phyloP scores from a whole-genome alignment of 2,797 vertebrate genomes.

The Anisognathus igniventris region DNA sequence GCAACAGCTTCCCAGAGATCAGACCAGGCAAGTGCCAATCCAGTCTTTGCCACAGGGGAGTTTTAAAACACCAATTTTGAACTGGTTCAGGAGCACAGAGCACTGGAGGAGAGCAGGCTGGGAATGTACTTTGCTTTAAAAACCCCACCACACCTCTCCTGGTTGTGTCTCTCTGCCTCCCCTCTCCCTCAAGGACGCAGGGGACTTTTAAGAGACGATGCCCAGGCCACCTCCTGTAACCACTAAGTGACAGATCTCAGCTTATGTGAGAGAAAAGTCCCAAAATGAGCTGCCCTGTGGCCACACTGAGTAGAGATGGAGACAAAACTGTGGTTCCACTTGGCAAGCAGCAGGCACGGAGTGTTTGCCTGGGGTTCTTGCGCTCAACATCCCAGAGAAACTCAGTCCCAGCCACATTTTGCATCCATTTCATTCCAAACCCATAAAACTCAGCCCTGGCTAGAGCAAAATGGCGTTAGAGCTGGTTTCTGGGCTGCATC shows the following conservation, averaged over 20 bases:
- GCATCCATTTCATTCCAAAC: background rate
- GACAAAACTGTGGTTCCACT: background rate
- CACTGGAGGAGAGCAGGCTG: background rate
- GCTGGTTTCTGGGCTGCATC: background rate
- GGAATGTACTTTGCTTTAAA: background rate
- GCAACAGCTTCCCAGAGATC: background rate
- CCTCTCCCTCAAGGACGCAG: rapidly evolving
- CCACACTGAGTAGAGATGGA: background rate
- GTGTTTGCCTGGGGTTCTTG: background rate
- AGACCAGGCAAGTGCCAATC: background rate
- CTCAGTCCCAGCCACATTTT: background rate
- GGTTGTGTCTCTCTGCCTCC: background rate
- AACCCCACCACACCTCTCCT: background rate
- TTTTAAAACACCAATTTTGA: background rate
- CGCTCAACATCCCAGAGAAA: rapidly evolving
- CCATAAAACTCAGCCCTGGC: background rate
- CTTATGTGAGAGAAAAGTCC: background rate
- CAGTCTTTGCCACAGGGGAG: background rate
- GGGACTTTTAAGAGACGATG: background rate
- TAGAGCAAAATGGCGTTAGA: background rate
- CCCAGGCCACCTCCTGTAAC: background rate
- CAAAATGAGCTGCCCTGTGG: background rate
- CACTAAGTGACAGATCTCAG: background rate
- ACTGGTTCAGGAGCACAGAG: background rate
- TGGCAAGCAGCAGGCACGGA: background rate